phyloP scores from a whole-genome alignment of 2,888 invertebrate species.

The Podabrus alpinus region DNA sequence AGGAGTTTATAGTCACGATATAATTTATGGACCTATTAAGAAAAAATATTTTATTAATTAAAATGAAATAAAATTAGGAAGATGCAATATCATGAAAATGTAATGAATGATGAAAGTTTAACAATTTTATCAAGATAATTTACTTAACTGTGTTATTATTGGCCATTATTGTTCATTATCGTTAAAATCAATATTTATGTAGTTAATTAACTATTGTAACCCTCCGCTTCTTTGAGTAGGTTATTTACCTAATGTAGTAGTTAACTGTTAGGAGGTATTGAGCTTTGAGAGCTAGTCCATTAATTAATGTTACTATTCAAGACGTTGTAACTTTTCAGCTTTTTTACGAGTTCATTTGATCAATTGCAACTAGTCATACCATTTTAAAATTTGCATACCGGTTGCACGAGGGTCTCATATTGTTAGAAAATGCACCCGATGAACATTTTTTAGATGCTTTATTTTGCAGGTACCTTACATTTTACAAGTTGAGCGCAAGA shows the following conservation, averaged over 20 bases:
- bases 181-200: constrained; percentile 27
- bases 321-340: constrained; percentile 22
- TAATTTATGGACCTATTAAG: not conserved
- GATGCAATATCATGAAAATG: not conserved
- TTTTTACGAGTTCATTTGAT: constrained; percentile 29
- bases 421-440: constrained; percentile 15
- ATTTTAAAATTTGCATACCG: constrained; percentile 30
- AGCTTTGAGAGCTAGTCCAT: constrained; percentile 27
- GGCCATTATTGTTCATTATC: constrained; percentile 1
- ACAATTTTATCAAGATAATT: not conserved
- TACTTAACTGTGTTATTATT: not conserved
- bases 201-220: constrained; percentile 15
- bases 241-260: constrained; percentile 13
- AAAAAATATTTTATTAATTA: not conserved
- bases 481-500: constrained; percentile 8
- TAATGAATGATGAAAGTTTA: not conserved
- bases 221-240: constrained; percentile 9
- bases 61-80: not conserved
- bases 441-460: constrained; percentile 23
- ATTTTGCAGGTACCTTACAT: constrained; percentile 11
- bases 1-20: not conserved
- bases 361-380: constrained; percentile 33
- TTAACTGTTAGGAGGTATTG: constrained; percentile 19
- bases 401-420: constrained; percentile 14
- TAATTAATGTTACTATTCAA: constrained; percentile 21